Evolutionary conservation across 2,888 invertebrate species (phyloP).

Genomic region (Frankliniella fusca): DNA sequence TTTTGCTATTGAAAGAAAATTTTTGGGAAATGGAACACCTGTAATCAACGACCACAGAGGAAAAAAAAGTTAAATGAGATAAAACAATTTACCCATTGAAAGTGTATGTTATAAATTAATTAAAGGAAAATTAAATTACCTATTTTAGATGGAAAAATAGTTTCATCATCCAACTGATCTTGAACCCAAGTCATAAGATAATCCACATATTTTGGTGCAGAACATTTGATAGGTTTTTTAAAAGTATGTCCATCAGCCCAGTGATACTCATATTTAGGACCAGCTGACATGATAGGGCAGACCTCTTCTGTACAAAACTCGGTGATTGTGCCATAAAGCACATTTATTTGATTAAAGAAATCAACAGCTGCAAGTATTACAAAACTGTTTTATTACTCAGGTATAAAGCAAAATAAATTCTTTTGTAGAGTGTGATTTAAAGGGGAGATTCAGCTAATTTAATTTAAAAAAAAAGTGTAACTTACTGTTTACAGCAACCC

Average conservation of each 20-base stretch:
- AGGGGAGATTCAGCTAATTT: neutral
- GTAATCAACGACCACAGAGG: constrained; percentile 38
- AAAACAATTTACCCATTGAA: constrained; percentile 15
- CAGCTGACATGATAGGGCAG: constrained; percentile 97
- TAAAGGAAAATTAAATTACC: constrained; percentile 50
- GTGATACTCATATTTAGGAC: constrained; percentile 98
- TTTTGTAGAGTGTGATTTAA: neutral
- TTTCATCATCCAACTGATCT: constrained; percentile 98
- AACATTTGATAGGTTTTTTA: constrained; percentile 98
- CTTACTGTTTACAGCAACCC: constrained; percentile 99
- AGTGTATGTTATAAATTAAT: neutral
- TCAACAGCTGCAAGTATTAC: constrained; percentile 75
- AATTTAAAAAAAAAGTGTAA: constrained; percentile 40
- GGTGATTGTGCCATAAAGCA: constrained; percentile 99
- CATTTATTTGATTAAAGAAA: constrained; percentile 99
- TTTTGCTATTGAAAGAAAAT: constrained; percentile 93
- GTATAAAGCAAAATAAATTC: neutral
- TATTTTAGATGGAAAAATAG: constrained; percentile 96
- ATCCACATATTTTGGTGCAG: constrained; percentile 98
- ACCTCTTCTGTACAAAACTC: constrained; percentile 98
- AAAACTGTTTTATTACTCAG: neutral
- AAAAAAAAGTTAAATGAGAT: constrained; percentile 31
- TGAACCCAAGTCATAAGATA: constrained; percentile 99
- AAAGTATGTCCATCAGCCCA: constrained; percentile 99
- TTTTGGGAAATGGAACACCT: constrained; percentile 97